These are phyloP conservation scores for Clostera curtula DNA, from an alignment of 2,888 invertebrate genomes.

Conservation along the genomic window DNA sequence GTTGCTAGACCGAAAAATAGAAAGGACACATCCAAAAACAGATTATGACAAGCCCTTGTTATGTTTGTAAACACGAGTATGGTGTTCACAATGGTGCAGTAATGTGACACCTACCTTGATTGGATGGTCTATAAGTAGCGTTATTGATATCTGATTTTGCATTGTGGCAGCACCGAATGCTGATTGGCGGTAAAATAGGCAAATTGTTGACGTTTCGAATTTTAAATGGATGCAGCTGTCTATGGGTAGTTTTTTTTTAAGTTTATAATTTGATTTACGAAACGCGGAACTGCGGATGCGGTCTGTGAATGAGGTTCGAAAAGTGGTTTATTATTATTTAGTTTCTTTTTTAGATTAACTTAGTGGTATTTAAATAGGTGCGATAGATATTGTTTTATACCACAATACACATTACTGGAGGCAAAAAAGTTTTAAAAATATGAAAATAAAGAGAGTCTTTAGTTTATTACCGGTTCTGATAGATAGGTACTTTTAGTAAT, in stretches of 20 bases:
- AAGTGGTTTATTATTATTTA: too few species aligned
- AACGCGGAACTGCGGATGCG: slow-evolving; percentile 28
- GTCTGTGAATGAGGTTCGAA: too few species aligned
- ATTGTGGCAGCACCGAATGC: slow-evolving; percentile 41
- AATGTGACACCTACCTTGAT: slow-evolving; percentile 70
- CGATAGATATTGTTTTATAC: too few species aligned
- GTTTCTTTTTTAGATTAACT: too few species aligned
- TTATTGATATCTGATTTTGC: slow-evolving; percentile 56
- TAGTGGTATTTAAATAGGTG: too few species aligned
- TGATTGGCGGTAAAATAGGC: slow-evolving; percentile 56
- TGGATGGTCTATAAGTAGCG: slow-evolving; percentile 53
- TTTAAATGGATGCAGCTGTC: slow-evolving; percentile 48
- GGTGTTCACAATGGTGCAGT: slow-evolving; percentile 50
- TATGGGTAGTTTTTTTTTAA: slow-evolving; percentile 24
- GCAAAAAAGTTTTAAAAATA: too few species aligned
- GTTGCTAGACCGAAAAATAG: slow-evolving; percentile 65
- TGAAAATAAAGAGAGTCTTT: too few species aligned
- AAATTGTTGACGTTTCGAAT: slow-evolving; percentile 64
- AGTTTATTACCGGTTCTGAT: too few species aligned
- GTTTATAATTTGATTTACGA: slow-evolving; percentile 36
- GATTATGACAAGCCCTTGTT: slow-evolving; percentile 73
- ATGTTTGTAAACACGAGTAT: slow-evolving; percentile 69
- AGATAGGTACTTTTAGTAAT: too few species aligned
- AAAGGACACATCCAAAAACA: slow-evolving; percentile 63
- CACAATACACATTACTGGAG: too few species aligned